A percentile compares a stretch with the other conserved stretches of the same genome.
Evolutionary conservation across 2,888 invertebrate genomes (phyloP).

Genomic region (Harpalus rufipes): DNA sequence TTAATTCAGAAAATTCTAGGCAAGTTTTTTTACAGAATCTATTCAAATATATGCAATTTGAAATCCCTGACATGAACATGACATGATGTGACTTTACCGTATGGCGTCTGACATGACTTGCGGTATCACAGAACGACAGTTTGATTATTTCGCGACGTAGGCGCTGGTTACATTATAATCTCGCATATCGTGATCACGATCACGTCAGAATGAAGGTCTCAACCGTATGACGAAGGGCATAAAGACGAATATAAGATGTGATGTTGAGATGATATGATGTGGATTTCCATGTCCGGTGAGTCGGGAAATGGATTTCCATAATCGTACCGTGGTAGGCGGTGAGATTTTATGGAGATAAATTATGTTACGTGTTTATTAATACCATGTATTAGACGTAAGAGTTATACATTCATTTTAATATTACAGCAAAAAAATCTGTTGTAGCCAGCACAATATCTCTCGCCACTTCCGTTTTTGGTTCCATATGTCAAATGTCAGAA

Average conservation of each 20-base stretch:
- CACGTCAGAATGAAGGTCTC: conserved; percentile 3
- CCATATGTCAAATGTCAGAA: no score
- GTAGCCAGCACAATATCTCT: no score
- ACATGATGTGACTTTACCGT: neutral
- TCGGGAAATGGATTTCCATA: conserved; percentile 45
- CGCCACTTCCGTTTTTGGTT: no score
- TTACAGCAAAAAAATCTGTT: neutral
- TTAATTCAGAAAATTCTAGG: no score
- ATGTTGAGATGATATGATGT: conserved; percentile 21
- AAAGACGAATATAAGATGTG: conserved; percentile 26
- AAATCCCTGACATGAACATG: conserved; percentile 19
- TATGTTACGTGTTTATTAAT: neutral
- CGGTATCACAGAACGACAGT: conserved; percentile 53
- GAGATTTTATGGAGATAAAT: neutral
- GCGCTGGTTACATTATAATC: conserved; percentile 28
- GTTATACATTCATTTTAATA: neutral
- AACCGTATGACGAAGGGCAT: neutral
- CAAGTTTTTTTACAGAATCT: conserved; percentile 6
- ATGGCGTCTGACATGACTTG: conserved; percentile 21
- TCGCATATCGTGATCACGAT: conserved; percentile 17
- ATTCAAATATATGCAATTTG: conserved; percentile 41
- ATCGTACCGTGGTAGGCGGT: neutral
- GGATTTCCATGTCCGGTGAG: conserved; percentile 11
- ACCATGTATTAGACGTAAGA: neutral
- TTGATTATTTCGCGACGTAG: conserved; percentile 55